phyloP scores from a whole-genome alignment of 2,797 vertebrate genomes.

The Apogon talboti region DNA sequence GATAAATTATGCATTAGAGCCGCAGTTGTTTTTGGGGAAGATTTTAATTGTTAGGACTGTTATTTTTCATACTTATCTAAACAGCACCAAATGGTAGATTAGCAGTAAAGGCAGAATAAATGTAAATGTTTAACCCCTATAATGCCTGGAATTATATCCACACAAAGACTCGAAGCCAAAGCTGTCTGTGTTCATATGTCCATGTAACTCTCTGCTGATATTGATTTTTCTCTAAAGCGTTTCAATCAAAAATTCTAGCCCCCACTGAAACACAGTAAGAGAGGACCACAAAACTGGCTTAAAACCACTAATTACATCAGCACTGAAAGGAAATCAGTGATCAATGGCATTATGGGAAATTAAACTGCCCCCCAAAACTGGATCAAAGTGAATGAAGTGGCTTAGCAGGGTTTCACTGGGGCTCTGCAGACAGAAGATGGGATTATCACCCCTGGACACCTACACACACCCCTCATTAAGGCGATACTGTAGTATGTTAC shows the following conservation, averaged over 20 bases:
- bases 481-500: conserved; percentile 37
- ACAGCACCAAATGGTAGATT: conserved; percentile 33
- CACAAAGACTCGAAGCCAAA: conserved; percentile 5
- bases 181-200: conserved; percentile 32
- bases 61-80: conserved; percentile 58
- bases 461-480: conserved; percentile 49
- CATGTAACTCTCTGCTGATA: conserved; percentile 74
- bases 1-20: conserved; percentile 64
- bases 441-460: conserved; percentile 67
- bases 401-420: conserved; percentile 83
- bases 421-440: conserved; percentile 57
- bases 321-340: conserved; percentile 94
- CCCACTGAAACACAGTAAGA: conserved; percentile 71
- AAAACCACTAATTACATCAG: conserved; percentile 92
- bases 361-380: conserved; percentile 86
- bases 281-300: conserved; percentile 80
- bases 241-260: conserved; percentile 85
- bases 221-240: conserved; percentile 88
- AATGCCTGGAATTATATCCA: conserved; percentile 1
- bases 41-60: conserved; percentile 60
- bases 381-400: conserved; percentile 90
- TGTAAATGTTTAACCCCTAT: conserved; percentile 7
- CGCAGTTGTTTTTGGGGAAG: conserved; percentile 47
- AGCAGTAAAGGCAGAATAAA: conserved; percentile 29
- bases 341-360: conserved; percentile 90